phyloP scores from a whole-genome alignment of 2,113 vertebrate genomes.

The Synodontis membranacea region DNA sequence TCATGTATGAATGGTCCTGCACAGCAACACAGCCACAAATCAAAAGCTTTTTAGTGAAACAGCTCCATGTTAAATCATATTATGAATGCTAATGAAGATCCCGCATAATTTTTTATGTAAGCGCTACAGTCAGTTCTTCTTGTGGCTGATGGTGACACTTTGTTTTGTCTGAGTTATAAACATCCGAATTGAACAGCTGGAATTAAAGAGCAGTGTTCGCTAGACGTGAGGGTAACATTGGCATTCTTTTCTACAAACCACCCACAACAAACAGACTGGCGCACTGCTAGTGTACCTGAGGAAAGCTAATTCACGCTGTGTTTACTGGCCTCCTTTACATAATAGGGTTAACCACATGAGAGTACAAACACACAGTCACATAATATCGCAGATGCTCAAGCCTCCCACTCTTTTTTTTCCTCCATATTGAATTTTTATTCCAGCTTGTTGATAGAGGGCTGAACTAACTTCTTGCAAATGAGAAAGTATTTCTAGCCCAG shows the following conservation, averaged over 20 bases:
- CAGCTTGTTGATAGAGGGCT: constrained; percentile 50
- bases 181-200: constrained; percentile 48
- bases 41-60: constrained; percentile 21
- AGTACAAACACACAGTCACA: constrained; percentile 43
- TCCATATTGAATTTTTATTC: constrained; percentile 57
- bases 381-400: constrained; percentile 49
- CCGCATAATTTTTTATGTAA: constrained; percentile 19
- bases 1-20: constrained; percentile 39
- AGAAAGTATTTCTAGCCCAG: constrained; percentile 53
- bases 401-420: constrained; percentile 55
- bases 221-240: constrained; percentile 20
- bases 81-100: constrained; percentile 34
- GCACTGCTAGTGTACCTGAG: constrained; percentile 22
- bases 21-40: not conserved
- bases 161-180: constrained; percentile 39
- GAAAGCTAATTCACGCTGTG: constrained; percentile 48
- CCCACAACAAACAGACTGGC: constrained; percentile 42
- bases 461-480: constrained; percentile 58
- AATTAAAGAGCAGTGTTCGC: constrained; percentile 33
- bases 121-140: constrained; percentile 12
- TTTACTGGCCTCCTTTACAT: constrained; percentile 54
- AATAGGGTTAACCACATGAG: constrained; percentile 58
- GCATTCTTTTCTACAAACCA: constrained; percentile 40
- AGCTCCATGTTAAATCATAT: constrained; percentile 19
- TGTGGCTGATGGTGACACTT: constrained; percentile 16